Conservation (phyloP, 2,113 vertebrate species). For the Corynorhinus townsendii region DNA sequence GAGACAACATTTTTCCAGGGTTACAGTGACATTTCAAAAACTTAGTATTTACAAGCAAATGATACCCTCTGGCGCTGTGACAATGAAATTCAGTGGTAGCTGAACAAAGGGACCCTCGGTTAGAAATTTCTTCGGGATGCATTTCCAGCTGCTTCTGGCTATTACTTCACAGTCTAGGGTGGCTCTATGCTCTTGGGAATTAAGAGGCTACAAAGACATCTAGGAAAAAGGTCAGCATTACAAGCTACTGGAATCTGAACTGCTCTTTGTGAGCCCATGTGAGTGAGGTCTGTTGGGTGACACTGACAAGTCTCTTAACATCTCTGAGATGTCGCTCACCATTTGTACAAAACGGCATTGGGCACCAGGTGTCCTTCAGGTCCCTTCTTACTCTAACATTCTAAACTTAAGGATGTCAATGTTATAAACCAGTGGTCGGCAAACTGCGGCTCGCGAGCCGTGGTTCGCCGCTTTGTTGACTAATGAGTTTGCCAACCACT, state of each 20-base stretch:
- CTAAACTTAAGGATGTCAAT: neutral
- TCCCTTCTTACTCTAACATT: neutral
- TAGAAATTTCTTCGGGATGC: conserved; percentile 60
- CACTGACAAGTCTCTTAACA: neutral
- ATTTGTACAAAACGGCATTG: neutral
- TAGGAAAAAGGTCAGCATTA: neutral
- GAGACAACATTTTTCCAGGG: conserved; percentile 76
- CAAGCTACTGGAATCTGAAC: neutral
- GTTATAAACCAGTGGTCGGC: neutral
- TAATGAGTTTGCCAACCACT: too few species aligned
- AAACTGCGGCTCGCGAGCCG: too few species aligned
- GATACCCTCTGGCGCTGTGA: conserved; percentile 72
- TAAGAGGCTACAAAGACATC: neutral
- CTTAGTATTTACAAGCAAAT: conserved; percentile 76
- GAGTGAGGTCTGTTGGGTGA: neutral
- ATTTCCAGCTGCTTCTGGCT: conserved; percentile 25
- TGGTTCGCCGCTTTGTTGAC: too few species aligned
- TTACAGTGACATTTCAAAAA: conserved; percentile 76
- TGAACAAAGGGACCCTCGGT: conserved; percentile 66
- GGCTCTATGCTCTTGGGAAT: neutral
- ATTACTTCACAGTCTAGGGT: neutral
- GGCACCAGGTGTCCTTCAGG: neutral
- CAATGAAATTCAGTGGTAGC: conserved; percentile 54
- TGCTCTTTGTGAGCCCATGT: accelerated
- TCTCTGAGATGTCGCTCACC: neutral